These are phyloP conservation scores for Syncerus caffer DNA, from an alignment of 2,797 vertebrate genomes.

Conservation along the genomic window DNA sequence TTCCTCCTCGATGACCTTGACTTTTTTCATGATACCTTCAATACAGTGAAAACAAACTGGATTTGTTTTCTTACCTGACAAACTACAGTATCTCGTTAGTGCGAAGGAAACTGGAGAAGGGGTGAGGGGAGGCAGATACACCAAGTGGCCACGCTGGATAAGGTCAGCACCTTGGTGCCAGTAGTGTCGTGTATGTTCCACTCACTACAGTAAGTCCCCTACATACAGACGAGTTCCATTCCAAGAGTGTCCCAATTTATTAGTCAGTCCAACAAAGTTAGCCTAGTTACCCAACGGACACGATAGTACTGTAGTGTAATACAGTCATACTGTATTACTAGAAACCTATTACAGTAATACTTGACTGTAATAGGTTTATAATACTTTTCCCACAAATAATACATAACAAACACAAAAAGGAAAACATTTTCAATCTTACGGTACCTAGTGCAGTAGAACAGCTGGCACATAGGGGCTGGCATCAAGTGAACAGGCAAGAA, in stretches of 20 bases:
- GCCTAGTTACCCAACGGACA: background rate
- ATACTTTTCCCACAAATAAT: background rate
- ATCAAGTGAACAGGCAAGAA: background rate
- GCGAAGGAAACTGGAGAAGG: background rate
- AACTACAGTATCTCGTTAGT: no score
- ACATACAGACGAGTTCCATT: background rate
- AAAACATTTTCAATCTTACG: background rate
- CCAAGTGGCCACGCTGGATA: fast-evolving
- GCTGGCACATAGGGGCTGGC: background rate
- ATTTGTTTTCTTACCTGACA: background rate
- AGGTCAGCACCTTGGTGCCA: background rate
- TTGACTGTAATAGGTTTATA: background rate
- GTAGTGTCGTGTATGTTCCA: background rate
- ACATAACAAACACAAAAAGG: background rate
- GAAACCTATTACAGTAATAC: background rate
- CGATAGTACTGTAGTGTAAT: background rate
- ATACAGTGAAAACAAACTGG: background rate
- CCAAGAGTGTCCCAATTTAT: background rate
- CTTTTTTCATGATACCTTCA: background rate
- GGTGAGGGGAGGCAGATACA: background rate
- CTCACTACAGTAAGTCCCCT: background rate
- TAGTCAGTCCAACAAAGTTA: background rate
- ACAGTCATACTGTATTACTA: background rate
- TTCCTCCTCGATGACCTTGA: background rate
- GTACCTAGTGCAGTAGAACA: background rate